Evolutionary conservation across 2,888 invertebrate species (phyloP).

Genomic region (Neoascia interrupta): DNA sequence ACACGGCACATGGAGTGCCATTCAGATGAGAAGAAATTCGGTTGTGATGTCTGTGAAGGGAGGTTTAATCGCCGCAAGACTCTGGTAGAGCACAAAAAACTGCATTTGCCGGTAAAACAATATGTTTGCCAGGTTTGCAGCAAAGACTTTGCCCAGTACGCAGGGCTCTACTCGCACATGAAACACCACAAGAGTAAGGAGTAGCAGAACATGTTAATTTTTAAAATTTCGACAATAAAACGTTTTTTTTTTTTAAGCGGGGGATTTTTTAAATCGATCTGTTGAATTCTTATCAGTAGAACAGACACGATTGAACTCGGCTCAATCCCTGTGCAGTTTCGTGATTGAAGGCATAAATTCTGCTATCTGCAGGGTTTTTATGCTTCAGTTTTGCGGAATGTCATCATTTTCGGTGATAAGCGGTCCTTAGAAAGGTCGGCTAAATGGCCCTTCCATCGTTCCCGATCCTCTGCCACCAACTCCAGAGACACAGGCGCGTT

Average conservation of each 20-base stretch:
- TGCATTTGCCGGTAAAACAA: constrained; percentile 75
- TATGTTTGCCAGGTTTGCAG: constrained; percentile 74
- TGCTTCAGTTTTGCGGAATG: too few species aligned
- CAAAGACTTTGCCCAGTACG: constrained; percentile 75
- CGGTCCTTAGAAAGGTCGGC: too few species aligned
- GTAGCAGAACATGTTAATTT: not conserved
- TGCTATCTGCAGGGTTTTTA: too few species aligned
- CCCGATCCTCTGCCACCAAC: too few species aligned
- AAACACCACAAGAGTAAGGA: constrained; percentile 43
- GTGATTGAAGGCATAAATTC: too few species aligned
- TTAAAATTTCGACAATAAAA: not conserved
- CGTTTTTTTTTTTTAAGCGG: not conserved
- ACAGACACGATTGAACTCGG: too few species aligned
- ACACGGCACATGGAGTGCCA: constrained; percentile 75
- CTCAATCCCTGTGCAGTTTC: too few species aligned
- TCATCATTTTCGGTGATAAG: too few species aligned
- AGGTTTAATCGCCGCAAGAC: constrained; percentile 76
- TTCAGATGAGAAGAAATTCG: constrained; percentile 75
- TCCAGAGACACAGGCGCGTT: too few species aligned
- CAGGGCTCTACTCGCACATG: constrained; percentile 76
- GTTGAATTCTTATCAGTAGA: too few species aligned
- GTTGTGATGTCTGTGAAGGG: constrained; percentile 75
- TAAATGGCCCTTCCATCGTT: too few species aligned
- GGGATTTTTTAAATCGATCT: not conserved
- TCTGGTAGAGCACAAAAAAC: constrained; percentile 76